Evolutionary conservation across 2,888 invertebrate genomes (phyloP), one percentile per base, ranked within the genome.

Genomic region (Pantelozetes paolii): DNA sequence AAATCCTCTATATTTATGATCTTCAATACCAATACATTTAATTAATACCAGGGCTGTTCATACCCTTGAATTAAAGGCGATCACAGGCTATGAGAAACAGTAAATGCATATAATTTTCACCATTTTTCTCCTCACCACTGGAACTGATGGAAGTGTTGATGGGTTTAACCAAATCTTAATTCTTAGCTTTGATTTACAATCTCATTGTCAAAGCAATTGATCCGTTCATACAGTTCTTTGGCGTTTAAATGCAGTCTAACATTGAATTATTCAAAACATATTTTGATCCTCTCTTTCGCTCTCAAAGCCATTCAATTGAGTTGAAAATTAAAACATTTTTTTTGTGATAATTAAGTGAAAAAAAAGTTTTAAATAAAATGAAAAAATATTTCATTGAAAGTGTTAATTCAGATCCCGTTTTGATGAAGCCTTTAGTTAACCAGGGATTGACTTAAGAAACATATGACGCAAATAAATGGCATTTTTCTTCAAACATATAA

Each of bases 161-260:
- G 62, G 62, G 62, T 64, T 64, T 64, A 64, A 64, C 62, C 62
- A 57, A 57, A 57, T 57, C 28, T 57, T 32, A 64, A 11, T 30
- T 32, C 9, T 62, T 30, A 8, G 30, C n/a, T 64, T 64, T 64
- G 62, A 64, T 64, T 64, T 64, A 64, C 30, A 64, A 64, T 64
- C 36, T 64, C 62, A 64, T 64, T 64, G 62, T 32, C 62, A 36
- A 36, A 64, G 11, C 20, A 36, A 64, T 64, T 23, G 11, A 64
- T 15, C 8, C 36, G n/a, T 62, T 64, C 62, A 64, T 64, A 64
- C 8, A 8, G 62, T 20, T 36, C 57, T 57, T 8, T 30, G 1
- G 1, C n/a, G n/a, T 11, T 45, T 15, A 15, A 15, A 15, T 45
- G 2, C 18, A 45, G 3, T 20, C 15, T 64, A 64, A 32, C 62